phyloP scores from a whole-genome alignment of 1,140 invertebrate genomes.

The Drosophila funebris region DNA sequence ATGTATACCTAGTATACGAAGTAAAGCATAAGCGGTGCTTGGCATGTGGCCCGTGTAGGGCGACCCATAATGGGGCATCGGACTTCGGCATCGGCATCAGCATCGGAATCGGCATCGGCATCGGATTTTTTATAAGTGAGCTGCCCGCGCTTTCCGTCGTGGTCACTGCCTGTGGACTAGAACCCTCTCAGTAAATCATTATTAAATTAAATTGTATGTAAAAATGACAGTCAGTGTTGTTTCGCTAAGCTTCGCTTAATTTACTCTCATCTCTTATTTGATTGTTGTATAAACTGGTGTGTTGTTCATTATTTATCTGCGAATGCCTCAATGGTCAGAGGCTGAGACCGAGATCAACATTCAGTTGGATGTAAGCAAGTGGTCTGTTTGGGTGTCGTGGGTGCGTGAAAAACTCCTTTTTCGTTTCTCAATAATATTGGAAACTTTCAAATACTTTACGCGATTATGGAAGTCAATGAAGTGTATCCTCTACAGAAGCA shows the following conservation, averaged over 20 bases:
- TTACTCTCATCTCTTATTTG: slow-evolving; percentile 41
- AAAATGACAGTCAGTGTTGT: slow-evolving; percentile 46
- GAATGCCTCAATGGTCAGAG: neutral
- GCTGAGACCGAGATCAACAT: slow-evolving; percentile 10
- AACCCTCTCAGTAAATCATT: slow-evolving; percentile 71
- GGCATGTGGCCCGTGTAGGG: neutral
- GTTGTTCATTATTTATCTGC: slow-evolving; percentile 24
- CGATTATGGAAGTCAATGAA: too few relatives aligned
- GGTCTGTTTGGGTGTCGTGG: slow-evolving; percentile 51
- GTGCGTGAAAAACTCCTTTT: slow-evolving; percentile 23
- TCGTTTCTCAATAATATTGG: neutral
- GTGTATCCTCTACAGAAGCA: too few relatives aligned
- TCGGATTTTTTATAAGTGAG: neutral
- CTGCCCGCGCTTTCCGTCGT: neutral
- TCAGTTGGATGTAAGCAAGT: slow-evolving; percentile 58
- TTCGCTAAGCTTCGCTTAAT: slow-evolving; percentile 42
- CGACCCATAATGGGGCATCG: slow-evolving; percentile 7
- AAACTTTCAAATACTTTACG: too few relatives aligned
- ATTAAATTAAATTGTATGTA: slow-evolving; percentile 78
- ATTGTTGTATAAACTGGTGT: slow-evolving; percentile 26
- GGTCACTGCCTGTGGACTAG: slow-evolving; percentile 5
- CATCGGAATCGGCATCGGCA: too few relatives aligned
- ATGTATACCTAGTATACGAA: neutral
- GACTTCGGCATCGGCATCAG: too few relatives aligned
- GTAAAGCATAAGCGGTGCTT: neutral